Base-by-base conservation (phyloP, 1,140 invertebrate genomes). In the Drosophila lini region DNA sequence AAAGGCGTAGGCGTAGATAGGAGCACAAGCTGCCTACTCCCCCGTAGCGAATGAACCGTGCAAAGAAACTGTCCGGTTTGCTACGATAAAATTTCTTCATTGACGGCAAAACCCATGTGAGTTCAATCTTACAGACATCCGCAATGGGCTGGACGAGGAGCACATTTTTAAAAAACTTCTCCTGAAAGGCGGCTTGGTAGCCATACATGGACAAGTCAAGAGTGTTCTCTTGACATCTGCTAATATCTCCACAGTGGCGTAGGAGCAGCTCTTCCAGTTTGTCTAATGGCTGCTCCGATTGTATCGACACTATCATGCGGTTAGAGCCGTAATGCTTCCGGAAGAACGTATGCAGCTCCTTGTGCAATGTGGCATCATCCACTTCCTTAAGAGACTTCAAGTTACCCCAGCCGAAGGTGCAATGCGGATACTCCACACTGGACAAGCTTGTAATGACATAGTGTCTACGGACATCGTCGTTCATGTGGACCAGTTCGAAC, bases 381-480 rank as follows among this genome's bases (percentile, higher is more conserved):
- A 96, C 93, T 65, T 96, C 95, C 44, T 94, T 94, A 25, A 98
- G 93, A 3, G 97, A 97, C 53, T 95, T 93, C 7, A 95, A 92
- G 93, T 97, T 97, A 57, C 97, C 97, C 96, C 96, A 97, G 15
- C 95, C 94, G 92, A 98, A 98, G 47, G 95, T 96, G n/a, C 94
- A 93, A 19, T 96, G 95, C 1, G 97, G 97, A 92, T 97, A 96
- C 16, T 93, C 93, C 8, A 93, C 81, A 52, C 94, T 94, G 8
- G 96, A 95, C 22, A 97, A 92, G 57, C 93, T 94, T 3, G 94
- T 94, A 47, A 98, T 90, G 8, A 98, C 77, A 93, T 97, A 96
- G 84, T 97, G 95, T 0, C 81, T 78, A 2, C 91, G 77, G 1
- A 81, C 81, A 5, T 91, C 91, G n/a, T 92, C 86, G 6, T 81